Evolutionary conservation across 2,797 vertebrate species (phyloP).

Genomic region (Pipistrellus nathusii): DNA sequence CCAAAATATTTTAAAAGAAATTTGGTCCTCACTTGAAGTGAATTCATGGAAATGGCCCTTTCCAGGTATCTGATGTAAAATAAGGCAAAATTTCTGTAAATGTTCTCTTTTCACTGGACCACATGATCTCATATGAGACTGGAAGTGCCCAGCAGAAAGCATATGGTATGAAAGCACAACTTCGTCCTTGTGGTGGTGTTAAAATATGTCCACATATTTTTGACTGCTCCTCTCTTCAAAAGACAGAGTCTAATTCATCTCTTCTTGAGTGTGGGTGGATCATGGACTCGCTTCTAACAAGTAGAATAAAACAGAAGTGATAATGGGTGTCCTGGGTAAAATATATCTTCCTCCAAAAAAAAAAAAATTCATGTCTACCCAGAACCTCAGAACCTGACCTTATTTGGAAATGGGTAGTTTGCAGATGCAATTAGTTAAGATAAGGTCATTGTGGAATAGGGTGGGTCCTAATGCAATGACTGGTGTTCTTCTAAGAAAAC

Average conservation of each 20-base stretch:
- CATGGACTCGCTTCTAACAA: neutral
- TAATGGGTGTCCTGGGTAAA: neutral
- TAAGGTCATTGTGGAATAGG: neutral
- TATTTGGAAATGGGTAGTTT: neutral
- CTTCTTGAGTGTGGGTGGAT: neutral
- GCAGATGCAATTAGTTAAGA: neutral
- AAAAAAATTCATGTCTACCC: neutral
- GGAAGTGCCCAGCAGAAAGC: neutral
- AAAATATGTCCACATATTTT: neutral
- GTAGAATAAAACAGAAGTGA: neutral
- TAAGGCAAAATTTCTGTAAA: neutral
- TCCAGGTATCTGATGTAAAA: neutral
- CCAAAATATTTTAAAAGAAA: neutral
- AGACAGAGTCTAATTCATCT: neutral
- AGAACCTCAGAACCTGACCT: neutral
- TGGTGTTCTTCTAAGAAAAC: neutral
- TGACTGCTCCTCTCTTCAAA: neutral
- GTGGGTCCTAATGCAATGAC: neutral
- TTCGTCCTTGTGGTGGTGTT: neutral
- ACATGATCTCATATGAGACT: neutral
- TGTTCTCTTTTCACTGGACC: neutral
- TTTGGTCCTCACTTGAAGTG: neutral
- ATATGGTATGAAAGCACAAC: neutral
- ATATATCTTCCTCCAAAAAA: rapidly evolving
- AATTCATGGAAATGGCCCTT: neutral